phyloP scores from a whole-genome alignment of 2,888 invertebrate genomes.

The Caenorhabditis sulstoni region DNA sequence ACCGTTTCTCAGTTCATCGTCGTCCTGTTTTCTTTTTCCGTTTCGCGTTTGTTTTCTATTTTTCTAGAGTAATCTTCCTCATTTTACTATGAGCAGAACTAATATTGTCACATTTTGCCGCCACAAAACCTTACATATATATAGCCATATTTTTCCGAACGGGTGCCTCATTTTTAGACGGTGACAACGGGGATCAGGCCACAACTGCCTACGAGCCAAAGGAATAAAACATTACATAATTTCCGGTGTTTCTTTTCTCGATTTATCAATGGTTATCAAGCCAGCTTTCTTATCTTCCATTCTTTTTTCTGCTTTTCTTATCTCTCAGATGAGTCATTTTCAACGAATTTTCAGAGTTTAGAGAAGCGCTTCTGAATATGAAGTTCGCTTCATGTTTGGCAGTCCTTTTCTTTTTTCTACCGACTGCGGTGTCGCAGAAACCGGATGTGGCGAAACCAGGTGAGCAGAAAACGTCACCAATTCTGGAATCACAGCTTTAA shows the following conservation, averaged over 20 bases:
- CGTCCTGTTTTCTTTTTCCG: constrained; percentile 12
- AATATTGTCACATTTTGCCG: constrained; percentile 10
- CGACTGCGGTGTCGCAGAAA: neutral
- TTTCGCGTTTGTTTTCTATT: neutral
- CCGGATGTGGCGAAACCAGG: constrained; percentile 20
- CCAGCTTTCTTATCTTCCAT: constrained; percentile 6
- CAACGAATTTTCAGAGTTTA: neutral
- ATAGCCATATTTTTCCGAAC: neutral
- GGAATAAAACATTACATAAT: neutral
- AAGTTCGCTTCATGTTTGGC: constrained; percentile 45
- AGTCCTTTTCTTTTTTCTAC: constrained; percentile 22
- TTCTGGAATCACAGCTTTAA: neutral
- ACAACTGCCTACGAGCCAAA: neutral
- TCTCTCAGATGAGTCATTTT: neutral
- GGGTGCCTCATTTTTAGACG: constrained; percentile 4
- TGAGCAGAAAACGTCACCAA: constrained; percentile 1
- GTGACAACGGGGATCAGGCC: neutral
- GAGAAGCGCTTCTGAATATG: constrained; percentile 16
- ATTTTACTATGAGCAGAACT: constrained; percentile 5
- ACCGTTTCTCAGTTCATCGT: constrained; percentile 17
- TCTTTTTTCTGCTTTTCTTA: neutral
- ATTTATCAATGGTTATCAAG: neutral
- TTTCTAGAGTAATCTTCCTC: neutral
- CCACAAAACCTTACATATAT: neutral
- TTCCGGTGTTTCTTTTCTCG: neutral